Evolutionary conservation across 2,797 vertebrate species (phyloP).

Genomic region (Poeciliopsis infans): DNA sequence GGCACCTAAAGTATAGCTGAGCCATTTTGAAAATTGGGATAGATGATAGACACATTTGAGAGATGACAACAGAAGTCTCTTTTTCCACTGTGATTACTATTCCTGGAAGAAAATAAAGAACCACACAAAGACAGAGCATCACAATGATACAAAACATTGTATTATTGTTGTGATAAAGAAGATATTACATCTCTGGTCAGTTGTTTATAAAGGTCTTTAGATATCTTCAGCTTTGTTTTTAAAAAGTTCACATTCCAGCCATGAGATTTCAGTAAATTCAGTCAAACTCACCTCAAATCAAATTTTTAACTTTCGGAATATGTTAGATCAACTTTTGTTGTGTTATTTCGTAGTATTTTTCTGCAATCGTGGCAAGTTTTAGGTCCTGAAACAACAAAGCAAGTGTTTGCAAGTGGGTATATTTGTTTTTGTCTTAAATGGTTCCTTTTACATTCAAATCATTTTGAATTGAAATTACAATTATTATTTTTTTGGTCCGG

Average conservation of each 20-base stretch:
- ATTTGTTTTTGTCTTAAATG: neutral
- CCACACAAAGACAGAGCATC: neutral
- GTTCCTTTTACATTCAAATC: no score
- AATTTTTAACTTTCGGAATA: no score
- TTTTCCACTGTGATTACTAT: neutral
- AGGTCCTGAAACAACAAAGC: neutral
- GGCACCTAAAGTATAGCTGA: neutral
- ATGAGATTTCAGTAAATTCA: neutral
- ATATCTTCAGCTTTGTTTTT: neutral
- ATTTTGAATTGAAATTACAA: no score
- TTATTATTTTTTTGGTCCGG: no score
- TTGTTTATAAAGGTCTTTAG: neutral
- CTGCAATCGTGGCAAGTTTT: neutral
- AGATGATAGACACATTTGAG: neutral
- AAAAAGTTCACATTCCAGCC: neutral
- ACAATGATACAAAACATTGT: neutral
- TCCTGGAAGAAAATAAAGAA: neutral
- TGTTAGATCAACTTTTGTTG: no score
- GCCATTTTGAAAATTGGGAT: neutral
- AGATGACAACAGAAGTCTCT: neutral
- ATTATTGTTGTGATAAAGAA: neutral
- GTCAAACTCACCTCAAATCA: no score
- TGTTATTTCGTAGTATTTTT: neutral
- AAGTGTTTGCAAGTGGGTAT: neutral
- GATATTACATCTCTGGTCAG: neutral